Percentiles rank a stretch among this genome's conserved stretches.
Conservation (phyloP, 2,888 invertebrate species). For the Geophilus truncorum region DNA sequence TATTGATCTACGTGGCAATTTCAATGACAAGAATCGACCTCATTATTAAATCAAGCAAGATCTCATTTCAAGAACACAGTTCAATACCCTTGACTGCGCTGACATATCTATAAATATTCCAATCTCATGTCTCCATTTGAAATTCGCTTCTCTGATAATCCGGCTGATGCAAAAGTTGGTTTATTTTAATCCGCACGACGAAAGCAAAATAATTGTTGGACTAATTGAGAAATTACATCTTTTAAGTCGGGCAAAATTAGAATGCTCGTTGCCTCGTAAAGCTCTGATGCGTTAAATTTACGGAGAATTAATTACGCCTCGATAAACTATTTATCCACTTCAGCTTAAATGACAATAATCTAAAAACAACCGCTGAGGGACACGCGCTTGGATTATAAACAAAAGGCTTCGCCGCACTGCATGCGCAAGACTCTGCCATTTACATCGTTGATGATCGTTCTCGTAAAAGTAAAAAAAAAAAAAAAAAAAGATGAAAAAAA, state of each 20-base stretch:
- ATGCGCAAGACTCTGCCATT: not conserved
- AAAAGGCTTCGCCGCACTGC: not conserved
- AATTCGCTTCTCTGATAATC: no score
- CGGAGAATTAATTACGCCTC: not conserved
- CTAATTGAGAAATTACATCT: not conserved
- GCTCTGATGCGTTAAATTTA: not conserved
- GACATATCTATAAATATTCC: not conserved
- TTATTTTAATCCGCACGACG: not conserved
- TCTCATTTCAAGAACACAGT: not conserved
- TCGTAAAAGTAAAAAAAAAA: not conserved
- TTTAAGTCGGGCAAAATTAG: not conserved
- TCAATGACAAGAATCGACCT: not conserved
- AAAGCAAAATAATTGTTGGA: not conserved
- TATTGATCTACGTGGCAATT: not conserved
- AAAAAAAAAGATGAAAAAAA: not conserved
- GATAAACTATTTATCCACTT: not conserved
- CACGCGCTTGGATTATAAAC: not conserved
- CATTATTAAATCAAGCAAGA: not conserved
- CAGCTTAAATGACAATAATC: slow-evolving; percentile 4
- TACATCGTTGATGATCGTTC: not conserved
- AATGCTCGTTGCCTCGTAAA: not conserved
- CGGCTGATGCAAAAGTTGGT: not conserved
- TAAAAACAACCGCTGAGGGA: not conserved
- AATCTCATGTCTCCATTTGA: not conserved
- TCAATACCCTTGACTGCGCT: not conserved